phyloP scores from a whole-genome alignment of 2,888 invertebrate genomes.

The Torymus aiolomorphi region DNA sequence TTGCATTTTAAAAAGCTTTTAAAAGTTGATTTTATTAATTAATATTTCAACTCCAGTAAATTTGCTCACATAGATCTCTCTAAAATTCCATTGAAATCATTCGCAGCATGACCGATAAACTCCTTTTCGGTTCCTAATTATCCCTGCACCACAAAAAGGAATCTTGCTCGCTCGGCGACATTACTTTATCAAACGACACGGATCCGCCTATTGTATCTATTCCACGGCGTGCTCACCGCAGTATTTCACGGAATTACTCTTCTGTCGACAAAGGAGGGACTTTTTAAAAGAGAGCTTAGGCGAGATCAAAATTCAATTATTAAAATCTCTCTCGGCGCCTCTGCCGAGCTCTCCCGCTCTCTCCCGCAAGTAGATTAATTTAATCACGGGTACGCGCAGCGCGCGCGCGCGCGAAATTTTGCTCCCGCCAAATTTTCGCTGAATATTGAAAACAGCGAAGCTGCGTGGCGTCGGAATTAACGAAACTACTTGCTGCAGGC shows the following conservation, averaged over 20 bases:
- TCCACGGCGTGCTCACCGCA: not conserved
- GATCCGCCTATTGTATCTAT: not conserved
- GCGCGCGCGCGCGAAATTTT: too few relatives aligned
- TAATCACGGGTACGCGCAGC: slow-evolving; percentile 11
- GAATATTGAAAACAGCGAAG: slow-evolving; percentile 31
- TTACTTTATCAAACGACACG: too few relatives aligned
- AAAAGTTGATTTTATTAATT: too few relatives aligned
- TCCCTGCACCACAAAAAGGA: too few relatives aligned
- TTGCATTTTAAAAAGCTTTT: too few relatives aligned
- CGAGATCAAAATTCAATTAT: slow-evolving; percentile 21
- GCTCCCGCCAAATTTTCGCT: slow-evolving; percentile 11
- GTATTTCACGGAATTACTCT: slow-evolving; percentile 19
- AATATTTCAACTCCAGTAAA: too few relatives aligned
- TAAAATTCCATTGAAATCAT: too few relatives aligned
- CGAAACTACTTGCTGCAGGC: slow-evolving; percentile 36
- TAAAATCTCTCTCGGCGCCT: slow-evolving; percentile 6
- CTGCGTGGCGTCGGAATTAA: slow-evolving; percentile 30
- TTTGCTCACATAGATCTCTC: too few relatives aligned
- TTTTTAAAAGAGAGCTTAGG: not conserved
- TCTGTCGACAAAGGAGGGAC: not conserved
- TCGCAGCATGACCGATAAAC: too few relatives aligned
- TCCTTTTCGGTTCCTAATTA: too few relatives aligned
- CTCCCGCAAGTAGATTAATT: slow-evolving; percentile 25
- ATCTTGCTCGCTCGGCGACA: too few relatives aligned
- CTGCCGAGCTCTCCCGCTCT: not conserved